Evolutionary conservation across 1,140 invertebrate species (phyloP).

Genomic region (Platorchestia sp.): DNA sequence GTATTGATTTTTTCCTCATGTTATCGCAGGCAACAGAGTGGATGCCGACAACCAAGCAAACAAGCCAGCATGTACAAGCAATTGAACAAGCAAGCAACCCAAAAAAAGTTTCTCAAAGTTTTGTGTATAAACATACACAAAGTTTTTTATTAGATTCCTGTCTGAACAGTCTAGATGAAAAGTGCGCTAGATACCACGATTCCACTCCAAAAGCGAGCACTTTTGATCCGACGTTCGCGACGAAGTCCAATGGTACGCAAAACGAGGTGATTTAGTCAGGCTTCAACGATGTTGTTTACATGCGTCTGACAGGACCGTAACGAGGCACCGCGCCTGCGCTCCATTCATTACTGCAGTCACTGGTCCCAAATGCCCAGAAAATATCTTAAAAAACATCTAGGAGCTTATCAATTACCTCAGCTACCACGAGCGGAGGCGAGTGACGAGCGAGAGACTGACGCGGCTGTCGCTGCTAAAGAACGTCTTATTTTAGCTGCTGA

Average conservation of each 20-base stretch:
- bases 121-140: no score
- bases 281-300: neutral
- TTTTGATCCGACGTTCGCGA: neutral
- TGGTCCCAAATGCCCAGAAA: neutral
- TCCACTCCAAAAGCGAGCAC: neutral
- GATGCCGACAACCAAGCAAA: no score
- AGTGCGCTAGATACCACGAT: no score
- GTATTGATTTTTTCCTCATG: no score
- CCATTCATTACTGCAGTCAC: neutral
- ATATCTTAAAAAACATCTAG: neutral
- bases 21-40: no score
- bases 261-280: neutral
- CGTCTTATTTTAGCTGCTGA: neutral
- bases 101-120: no score
- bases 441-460: constrained; percentile 2
- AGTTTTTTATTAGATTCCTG: no score
- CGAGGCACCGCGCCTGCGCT: neutral
- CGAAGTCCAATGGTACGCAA: neutral
- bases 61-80: no score
- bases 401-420: constrained; percentile 25
- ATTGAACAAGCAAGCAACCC: no score
- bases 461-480: neutral
- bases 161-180: no score
- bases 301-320: neutral
- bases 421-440: neutral